Base-by-base conservation (phyloP, 2,888 invertebrate genomes). In the Cyclophora albipunctata region DNA sequence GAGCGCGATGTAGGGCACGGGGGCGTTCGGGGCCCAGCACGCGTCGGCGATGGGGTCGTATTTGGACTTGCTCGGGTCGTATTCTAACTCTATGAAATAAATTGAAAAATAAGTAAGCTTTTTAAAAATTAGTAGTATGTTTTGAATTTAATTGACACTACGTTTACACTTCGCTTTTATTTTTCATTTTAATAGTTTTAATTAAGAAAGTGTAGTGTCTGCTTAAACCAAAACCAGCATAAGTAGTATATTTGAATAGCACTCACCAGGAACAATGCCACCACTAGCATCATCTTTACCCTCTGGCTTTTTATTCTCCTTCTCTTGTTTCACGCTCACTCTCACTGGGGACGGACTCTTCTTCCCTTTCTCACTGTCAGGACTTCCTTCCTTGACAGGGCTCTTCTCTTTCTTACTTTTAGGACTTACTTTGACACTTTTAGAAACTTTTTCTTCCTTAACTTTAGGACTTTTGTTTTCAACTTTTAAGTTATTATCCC, bases 1-100 rank as follows among this genome's bases (percentile, higher is more conserved):
- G 44, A 99, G 84, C 0, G 98, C 98, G 57, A 96, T 84, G 76
- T 99, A 99, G 0, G 99, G 99, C 42, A 98, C 95, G 60, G 91
- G 92, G 69, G 95, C 92, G 3, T 91, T 92, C 33, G 83, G 78
- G 52, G 91, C 84, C 98, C 98, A 98, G 66, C 91, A 92, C 0
- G 97, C 97, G 81, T 96, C 92, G 0, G 92, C 81, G 7, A 97
- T 90, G 0, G 97, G 97, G 78, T 97, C 91, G 80, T 98, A 98
- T 45, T 92, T 92, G 0, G 84, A 58, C 64, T 91, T 91, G 2
- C 74, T 64, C 0, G 97, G 97, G 77, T 95, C 90, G 76, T 95
- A 97, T 4, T 90, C 88, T 0, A 60, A 53, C 45, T 75, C 75
- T 74, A 61, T 42, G 48, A 20, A 20, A 20, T 20, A 20, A 20